Evolutionary conservation across 64 coral and sea anemone species (phyloP).

Genomic region (Actinia tenebrosa): DNA sequence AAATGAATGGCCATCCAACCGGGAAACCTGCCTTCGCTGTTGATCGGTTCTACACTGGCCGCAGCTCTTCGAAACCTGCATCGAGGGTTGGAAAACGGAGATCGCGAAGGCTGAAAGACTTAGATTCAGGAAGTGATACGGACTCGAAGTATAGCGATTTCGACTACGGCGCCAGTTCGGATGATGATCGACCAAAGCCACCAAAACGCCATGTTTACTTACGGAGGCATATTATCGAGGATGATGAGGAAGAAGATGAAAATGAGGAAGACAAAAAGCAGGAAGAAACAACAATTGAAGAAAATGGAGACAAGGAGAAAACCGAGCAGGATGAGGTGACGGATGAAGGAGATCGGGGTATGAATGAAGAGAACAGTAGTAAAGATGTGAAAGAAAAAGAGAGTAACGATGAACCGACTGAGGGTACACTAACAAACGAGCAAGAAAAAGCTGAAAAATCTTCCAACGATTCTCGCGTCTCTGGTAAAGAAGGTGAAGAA

Average conservation of each 20-base stretch:
- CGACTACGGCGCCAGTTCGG: slow-evolving; percentile 66
- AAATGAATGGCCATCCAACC: slow-evolving; percentile 40
- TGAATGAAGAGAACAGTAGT: not conserved
- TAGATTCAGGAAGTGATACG: slow-evolving; percentile 74
- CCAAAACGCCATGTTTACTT: slow-evolving; percentile 62
- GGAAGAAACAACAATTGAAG: not conserved
- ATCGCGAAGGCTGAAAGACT: slow-evolving; percentile 72
- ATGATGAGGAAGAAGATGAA: slow-evolving; percentile 57
- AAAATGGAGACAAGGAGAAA: not conserved
- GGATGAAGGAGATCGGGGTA: not conserved
- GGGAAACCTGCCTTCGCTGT: slow-evolving; percentile 42
- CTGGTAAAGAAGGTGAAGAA: not conserved
- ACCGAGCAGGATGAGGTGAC: slow-evolving; percentile 8
- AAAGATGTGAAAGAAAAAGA: slow-evolving; percentile 2
- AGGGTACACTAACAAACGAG: slow-evolving; percentile 2
- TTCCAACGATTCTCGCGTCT: not conserved
- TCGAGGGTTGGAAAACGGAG: slow-evolving; percentile 27
- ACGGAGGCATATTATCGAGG: slow-evolving; percentile 50
- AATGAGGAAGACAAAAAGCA: slow-evolving; percentile 16
- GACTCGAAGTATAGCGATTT: slow-evolving; percentile 82
- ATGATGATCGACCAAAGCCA: slow-evolving; percentile 38
- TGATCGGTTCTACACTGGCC: slow-evolving; percentile 42
- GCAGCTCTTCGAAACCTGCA: not conserved
- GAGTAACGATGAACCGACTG: slow-evolving; percentile 9
- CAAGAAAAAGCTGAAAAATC: not conserved